Base-by-base conservation (phyloP, 92 coral and sea anemone genomes). In the Plumapathes pennacea region DNA sequence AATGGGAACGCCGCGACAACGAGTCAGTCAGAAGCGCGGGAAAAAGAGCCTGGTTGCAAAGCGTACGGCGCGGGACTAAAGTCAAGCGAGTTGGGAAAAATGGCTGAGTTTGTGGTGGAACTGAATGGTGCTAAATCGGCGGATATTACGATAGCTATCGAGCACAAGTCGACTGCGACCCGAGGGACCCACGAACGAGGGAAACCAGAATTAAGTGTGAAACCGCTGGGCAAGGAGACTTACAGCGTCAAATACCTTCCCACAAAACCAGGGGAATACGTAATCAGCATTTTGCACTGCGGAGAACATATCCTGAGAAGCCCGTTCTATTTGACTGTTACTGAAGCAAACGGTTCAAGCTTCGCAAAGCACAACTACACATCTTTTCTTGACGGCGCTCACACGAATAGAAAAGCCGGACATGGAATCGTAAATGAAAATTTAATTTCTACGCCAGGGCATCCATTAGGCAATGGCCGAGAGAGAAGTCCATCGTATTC, bases 221-320 rank as follows among this genome's bases (percentile, higher is more conserved):
- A 84, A 32, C 77, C 94, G 50, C 78, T 94, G 40, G 95, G 91
- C 40, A 88, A 72, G 53, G 80, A 89, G 34, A 85, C 89, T 4
- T 94, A 89, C 65, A 88, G 72, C 25, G 99, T 94, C 32, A 94
- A 84, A 62, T 88, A 94, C 55, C 69, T 86, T 25, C 99, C 99
- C 10, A 69, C 85, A 34, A 74, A 82, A 43, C 96, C 96, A 27
- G 99, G 99, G 21, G 88, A 89, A 26, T 94, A 94, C 43, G 76
- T 86, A 15, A 80, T 94, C 43, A 88, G 99, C 33, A 84, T 94
- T 59, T 68, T 80, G 36, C 85, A 94, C 44, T 62, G 90, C 33
- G 99, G 96, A 4, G 96, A 88, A 24, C 99, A 94, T 41, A 94
- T 89, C n/a, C 54, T 82, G 36, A 74, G 96, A 51, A 94, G 99